phyloP scores from a whole-genome alignment of 92 coral and sea anemone species.

The Epizoanthus stellaris region DNA sequence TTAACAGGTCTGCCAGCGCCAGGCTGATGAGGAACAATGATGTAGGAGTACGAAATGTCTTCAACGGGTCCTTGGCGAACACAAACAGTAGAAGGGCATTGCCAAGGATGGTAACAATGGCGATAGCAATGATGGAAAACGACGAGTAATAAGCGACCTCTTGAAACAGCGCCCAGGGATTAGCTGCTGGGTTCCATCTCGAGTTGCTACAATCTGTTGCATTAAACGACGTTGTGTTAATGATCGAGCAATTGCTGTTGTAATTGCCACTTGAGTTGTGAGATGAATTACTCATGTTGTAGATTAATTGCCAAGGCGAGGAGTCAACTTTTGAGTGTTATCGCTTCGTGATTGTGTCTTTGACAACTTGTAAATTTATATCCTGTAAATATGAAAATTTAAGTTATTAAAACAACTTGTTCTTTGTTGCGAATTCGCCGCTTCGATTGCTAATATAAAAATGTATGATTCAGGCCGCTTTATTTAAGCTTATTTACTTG shows the following conservation, averaged over 20 bases:
- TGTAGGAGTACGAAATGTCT: constrained; percentile 47
- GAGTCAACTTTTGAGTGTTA: no score
- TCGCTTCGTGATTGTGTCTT: no score
- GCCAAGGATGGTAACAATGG: constrained; percentile 13
- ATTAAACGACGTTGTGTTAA: no score
- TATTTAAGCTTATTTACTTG: no score
- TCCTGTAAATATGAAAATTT: no score
- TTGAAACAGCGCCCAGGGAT: constrained; percentile 16
- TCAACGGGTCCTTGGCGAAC: constrained; percentile 42
- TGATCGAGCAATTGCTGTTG: no score
- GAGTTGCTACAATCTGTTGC: background rate
- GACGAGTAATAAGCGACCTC: constrained; percentile 30
- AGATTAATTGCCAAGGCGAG: no score
- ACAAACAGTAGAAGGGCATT: constrained; percentile 20
- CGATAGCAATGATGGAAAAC: constrained; percentile 2
- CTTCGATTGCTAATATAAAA: background rate
- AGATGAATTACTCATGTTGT: no score
- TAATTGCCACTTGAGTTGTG: no score
- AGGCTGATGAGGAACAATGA: constrained; percentile 39
- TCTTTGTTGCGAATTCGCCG: background rate
- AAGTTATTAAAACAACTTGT: no score
- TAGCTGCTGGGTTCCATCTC: background rate
- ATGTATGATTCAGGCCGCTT: background rate
- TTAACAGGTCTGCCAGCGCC: constrained; percentile 44
- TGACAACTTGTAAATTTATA: no score